Conservation (phyloP, 2,113 vertebrate species). For the Tragelaphus scriptus region DNA sequence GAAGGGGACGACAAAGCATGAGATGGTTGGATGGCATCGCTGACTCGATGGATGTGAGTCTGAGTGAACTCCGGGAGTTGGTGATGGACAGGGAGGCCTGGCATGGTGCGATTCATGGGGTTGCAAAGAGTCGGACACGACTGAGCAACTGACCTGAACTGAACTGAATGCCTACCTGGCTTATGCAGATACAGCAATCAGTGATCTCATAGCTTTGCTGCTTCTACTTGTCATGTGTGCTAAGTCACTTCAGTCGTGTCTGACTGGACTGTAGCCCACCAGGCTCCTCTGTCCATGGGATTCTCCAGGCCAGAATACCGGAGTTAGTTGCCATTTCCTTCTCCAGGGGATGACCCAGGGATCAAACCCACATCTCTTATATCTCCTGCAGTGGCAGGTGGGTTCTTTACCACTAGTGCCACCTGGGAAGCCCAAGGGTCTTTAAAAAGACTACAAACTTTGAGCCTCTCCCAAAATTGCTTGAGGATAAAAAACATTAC, state of each 20-base stretch:
- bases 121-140: no score
- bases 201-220: background rate
- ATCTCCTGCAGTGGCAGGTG: background rate
- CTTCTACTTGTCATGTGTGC: background rate
- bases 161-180: no score
- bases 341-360: background rate
- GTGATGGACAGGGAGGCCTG: no score
- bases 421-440: background rate
- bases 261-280: background rate
- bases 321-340: background rate
- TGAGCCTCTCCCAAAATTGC: background rate
- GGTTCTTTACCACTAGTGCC: background rate
- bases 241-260: accelerated
- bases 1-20: no score
- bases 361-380: background rate
- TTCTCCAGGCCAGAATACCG: background rate
- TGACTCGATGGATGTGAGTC: no score
- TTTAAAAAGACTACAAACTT: background rate
- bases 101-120: no score
- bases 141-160: no score
- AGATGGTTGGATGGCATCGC: no score
- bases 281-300: background rate
- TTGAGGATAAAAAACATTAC: background rate
- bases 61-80: no score
- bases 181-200: background rate